phyloP scores from a whole-genome alignment of 2,888 invertebrate species.

The Lymantria monacha region DNA sequence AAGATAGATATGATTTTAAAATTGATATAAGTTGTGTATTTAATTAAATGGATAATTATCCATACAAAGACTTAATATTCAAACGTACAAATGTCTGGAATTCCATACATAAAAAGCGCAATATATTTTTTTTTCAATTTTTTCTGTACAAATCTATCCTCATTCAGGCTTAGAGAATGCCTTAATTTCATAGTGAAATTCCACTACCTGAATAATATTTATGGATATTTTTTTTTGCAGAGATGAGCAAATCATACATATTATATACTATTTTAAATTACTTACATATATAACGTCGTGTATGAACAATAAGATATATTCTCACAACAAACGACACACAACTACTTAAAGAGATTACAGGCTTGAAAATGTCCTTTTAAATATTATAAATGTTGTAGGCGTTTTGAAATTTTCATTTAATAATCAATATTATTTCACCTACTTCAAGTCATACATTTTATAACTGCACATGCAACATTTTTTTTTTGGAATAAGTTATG shows the following conservation, averaged over 20 bases:
- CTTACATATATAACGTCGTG: neutral
- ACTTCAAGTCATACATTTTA: too few species aligned
- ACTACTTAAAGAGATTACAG: too few species aligned
- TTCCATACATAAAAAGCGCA: slow-evolving; percentile 22
- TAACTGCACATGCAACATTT: too few species aligned
- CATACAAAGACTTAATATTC: slow-evolving; percentile 7
- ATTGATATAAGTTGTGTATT: slow-evolving; percentile 10
- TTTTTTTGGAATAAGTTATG: too few species aligned
- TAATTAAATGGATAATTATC: neutral
- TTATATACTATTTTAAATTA: neutral
- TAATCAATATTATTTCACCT: too few species aligned
- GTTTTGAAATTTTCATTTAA: too few species aligned
- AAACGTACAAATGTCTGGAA: slow-evolving; percentile 17
- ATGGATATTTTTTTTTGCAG: slow-evolving; percentile 32
- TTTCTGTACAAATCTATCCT: slow-evolving; percentile 26
- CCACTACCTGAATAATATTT: slow-evolving; percentile 27
- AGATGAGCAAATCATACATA: slow-evolving; percentile 18
- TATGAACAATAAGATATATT: too few species aligned
- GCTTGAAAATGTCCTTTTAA: too few species aligned
- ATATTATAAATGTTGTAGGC: too few species aligned
- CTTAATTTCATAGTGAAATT: slow-evolving; percentile 26
- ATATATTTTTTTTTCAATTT: slow-evolving; percentile 18
- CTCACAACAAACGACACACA: too few species aligned
- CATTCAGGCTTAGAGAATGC: slow-evolving; percentile 22
- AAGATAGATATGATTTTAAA: slow-evolving; percentile 11